phyloP scores from a whole-genome alignment of 1,140 invertebrate species.

The Zaprionus ghesquierei region DNA sequence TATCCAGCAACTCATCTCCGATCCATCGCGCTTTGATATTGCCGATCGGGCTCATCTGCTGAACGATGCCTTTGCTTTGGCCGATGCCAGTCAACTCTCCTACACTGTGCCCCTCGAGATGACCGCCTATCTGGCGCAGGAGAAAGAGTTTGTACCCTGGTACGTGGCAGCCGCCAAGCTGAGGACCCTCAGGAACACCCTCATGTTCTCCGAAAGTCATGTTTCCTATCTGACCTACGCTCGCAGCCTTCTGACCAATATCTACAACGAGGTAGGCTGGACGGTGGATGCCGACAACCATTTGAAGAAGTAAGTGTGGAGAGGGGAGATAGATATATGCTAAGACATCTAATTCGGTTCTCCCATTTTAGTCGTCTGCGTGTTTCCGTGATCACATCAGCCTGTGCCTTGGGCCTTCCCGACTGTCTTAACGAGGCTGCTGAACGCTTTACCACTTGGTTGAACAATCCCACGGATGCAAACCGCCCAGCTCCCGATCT shows the following conservation, averaged over 20 bases:
- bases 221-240: constrained; percentile 86
- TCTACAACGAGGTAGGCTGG: constrained; percentile 86
- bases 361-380: constrained; percentile 84
- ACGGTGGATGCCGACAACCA: constrained; percentile 83
- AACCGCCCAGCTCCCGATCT: constrained; percentile 90
- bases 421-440: constrained; percentile 85
- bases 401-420: constrained; percentile 85
- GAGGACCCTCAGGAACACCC: constrained; percentile 83
- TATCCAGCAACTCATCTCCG: constrained; percentile 83
- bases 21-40: constrained; percentile 84
- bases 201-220: constrained; percentile 85
- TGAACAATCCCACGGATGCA: constrained; percentile 82
- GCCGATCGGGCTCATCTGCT: constrained; percentile 92
- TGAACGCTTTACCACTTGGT: constrained; percentile 85
- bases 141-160: constrained; percentile 90
- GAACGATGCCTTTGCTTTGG: constrained; percentile 93
- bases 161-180: constrained; percentile 85
- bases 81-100: constrained; percentile 86
- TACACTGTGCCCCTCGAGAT: constrained; percentile 88
- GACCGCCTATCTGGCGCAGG: constrained; percentile 86
- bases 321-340: background rate
- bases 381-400: constrained; percentile 84
- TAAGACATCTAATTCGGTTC: background rate
- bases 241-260: constrained; percentile 82
- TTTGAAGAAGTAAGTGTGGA: constrained; percentile 84